Evolutionary conservation across 2,797 vertebrate species (phyloP), one percentile per base, ranked within the genome.

Genomic region (Natrix natrix): DNA sequence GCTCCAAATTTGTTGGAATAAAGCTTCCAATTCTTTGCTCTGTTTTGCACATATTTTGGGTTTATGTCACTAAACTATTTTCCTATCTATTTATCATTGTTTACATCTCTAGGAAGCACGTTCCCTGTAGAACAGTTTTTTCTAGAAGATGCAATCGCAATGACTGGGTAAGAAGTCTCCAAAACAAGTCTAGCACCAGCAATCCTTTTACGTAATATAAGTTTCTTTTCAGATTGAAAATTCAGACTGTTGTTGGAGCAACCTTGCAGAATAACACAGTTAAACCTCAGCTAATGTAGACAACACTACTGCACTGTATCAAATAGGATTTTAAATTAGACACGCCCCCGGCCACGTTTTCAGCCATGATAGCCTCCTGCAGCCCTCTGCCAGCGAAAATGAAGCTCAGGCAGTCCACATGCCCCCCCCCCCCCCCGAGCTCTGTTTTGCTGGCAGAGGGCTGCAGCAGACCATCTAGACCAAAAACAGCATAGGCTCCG

Each of bases 71-170:
- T 94, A 37, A 74, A 37, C 52, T 61, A 13, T 86, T 91, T 78
- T 88, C 11, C 37, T 20, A 13, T 56, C n/a, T 6, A n/a, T 94
- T 86, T 90, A n/a, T 89, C 60, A 37, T 5, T 86, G 57, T 86
- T 93, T 92, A 89, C 55, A 28, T 95, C 96, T 94, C 94, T 94
- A 99, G 99, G 99, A n/a, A 98, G 98, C 57, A 99, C 99, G 0
- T 99, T 99, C 96, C 99, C 99, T 28, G 99, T 99, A 74, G 98
- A 99, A 95, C 99, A 99, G 94, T 99, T 98, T 96, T 99, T 99
- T 94, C 98, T 99, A 87, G 99, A 99, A 97, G 99, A 99, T 95
- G 99, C 98, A 89, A 97, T 99, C 87, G 96, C 97, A 92, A 98
- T 98, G 97, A 98, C 99, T 1, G 97, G 98, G 99, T 99, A 97